These are phyloP conservation scores for Zaprionus vittiger DNA, from an alignment of 1,140 invertebrate genomes.

Conservation along the genomic window DNA sequence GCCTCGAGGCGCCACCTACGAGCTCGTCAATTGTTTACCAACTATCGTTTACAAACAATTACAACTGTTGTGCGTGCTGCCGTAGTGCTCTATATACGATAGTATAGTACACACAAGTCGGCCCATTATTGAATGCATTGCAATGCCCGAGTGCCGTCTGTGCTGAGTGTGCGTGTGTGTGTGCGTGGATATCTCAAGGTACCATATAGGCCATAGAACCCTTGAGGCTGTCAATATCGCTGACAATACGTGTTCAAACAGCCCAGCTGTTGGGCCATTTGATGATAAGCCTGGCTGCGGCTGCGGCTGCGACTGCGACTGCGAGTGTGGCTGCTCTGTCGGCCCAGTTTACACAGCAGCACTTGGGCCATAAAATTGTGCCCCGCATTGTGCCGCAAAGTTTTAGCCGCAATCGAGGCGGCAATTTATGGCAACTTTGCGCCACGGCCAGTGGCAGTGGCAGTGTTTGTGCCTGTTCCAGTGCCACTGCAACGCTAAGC, in stretches of 20 bases:
- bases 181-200: conserved; percentile 26
- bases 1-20: conserved; percentile 70
- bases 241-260: conserved; percentile 43
- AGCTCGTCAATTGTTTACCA: conserved; percentile 70
- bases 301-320: neutral
- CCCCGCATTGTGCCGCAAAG: conserved; percentile 54
- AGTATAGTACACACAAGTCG: conserved; percentile 45
- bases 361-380: conserved; percentile 35
- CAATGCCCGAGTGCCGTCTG: neutral
- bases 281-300: conserved; percentile 39
- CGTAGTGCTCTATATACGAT: conserved; percentile 19
- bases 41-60: conserved; percentile 82
- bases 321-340: conserved; percentile 14
- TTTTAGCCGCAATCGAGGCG: conserved; percentile 67
- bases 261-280: conserved; percentile 23
- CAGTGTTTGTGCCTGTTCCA: neutral
- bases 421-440: conserved; percentile 77
- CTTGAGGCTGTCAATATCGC: conserved; percentile 53
- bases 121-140: neutral
- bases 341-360: conserved; percentile 47
- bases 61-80: conserved; percentile 63
- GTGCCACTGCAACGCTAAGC: conserved; percentile 34
- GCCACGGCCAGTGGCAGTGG: neutral
- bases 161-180: neutral
- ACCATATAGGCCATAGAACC: conserved; percentile 30